Percentiles rank a stretch among this genome's conserved stretches.
phyloP scores from a whole-genome alignment of 1,140 invertebrate genomes.

The Onthophagus taurus region DNA sequence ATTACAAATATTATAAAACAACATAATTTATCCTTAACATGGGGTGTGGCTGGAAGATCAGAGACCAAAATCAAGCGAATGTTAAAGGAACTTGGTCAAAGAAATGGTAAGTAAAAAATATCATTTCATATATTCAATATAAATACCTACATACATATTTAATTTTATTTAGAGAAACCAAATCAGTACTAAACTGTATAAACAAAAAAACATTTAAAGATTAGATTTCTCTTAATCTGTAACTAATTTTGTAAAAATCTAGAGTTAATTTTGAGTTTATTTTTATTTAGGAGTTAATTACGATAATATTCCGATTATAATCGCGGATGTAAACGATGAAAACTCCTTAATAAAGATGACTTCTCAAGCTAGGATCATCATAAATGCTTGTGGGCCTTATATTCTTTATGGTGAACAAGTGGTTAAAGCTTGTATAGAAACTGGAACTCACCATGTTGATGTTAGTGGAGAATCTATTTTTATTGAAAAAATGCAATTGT shows the following conservation, averaged over 20 bases:
- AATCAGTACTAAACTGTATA: too few species aligned
- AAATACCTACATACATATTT: neutral
- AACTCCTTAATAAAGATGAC: constrained; percentile 67
- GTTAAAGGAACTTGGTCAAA: constrained; percentile 44
- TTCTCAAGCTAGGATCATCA: constrained; percentile 55
- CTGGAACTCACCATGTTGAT: constrained; percentile 76
- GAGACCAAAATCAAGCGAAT: constrained; percentile 59
- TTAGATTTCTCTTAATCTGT: too few species aligned
- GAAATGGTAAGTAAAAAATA: too few species aligned
- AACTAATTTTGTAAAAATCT: too few species aligned
- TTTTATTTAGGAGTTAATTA: constrained; percentile 45
- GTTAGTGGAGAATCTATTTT: constrained; percentile 81
- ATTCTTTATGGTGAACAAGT: constrained; percentile 81
- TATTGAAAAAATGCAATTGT: constrained; percentile 73
- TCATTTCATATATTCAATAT: neutral
- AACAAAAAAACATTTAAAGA: too few species aligned
- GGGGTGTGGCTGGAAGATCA: constrained; percentile 62
- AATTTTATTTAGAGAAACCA: too few species aligned
- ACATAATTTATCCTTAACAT: constrained; percentile 41
- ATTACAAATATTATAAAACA: constrained; percentile 27
- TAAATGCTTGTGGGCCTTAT: constrained; percentile 85
- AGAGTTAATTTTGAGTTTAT: too few species aligned
- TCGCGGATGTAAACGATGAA: constrained; percentile 66
- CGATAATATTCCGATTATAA: constrained; percentile 52
- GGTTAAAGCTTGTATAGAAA: constrained; percentile 74